Evolutionary conservation across 2,797 vertebrate species (phyloP), one percentile per base, ranked within the genome.

Genomic region (Furcifer pardalis): DNA sequence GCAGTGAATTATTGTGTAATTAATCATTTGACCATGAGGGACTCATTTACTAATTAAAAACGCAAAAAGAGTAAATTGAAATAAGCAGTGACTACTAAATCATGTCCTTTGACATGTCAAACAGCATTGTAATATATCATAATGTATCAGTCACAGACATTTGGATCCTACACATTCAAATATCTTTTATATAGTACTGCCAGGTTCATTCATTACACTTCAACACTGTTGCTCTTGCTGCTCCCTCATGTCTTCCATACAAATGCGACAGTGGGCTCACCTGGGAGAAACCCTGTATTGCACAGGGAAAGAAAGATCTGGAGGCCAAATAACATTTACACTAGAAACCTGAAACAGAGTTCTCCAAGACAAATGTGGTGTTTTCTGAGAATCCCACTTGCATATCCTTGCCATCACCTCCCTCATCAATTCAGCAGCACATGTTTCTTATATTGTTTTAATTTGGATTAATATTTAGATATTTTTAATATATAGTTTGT

Each of bases 41-140:
- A 96, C 95, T 98, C 97, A 97, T 97, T 98, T 98, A 96, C 98
- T 98, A 98, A 98, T 98, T 98, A 97, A 97, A 98, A 98, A 97
- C 82, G 92, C 95, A 95, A 97, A 96, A 97, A 95, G 93, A 96
- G 92, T 92, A 95, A 96, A 97, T 97, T 97, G 95, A 97, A 98
- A 97, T 95, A 95, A 96, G 93, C 94, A 93, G 93, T 96, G 96
- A 96, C 97, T 96, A 96, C 94, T 97, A 96, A 97, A 97, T 97
- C 96, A 96, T 89, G 27, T 95, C 92, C 97, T 97, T 96, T 95
- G 94, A 96, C 94, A 79, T 90, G 90, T 92, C 87, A 88, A 71
- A 93, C 92, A 90, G 94, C 93, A 87, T 92, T 89, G 93, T 91
- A 92, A 95, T 96, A 94, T 85, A 95, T 95, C 93, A 93, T 69